A percentile compares a stretch with the other conserved stretches of the same genome.
These are phyloP conservation scores for Neria commutata DNA, from an alignment of 2,888 invertebrate genomes.

Conservation along the genomic window DNA sequence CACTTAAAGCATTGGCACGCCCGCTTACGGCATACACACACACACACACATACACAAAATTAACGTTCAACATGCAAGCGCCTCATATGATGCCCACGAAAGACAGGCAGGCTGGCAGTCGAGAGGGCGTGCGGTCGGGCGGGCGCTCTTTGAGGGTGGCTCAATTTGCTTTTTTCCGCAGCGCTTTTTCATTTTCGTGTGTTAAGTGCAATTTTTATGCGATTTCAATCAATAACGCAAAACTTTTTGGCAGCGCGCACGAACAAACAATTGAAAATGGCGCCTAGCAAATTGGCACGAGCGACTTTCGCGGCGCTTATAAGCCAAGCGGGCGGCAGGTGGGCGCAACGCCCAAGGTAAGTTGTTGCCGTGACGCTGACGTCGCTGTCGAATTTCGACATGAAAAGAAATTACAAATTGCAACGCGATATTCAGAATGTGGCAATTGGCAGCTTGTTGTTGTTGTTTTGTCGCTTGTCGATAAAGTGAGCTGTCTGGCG, in stretches of 20 bases:
- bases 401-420: not conserved
- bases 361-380: not conserved
- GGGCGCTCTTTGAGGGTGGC: too few relatives aligned
- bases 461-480: too few relatives aligned
- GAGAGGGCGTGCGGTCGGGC: too few relatives aligned
- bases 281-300: conserved; percentile 52
- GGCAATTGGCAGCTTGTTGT: not conserved
- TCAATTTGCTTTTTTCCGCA: not conserved
- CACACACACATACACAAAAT: too few relatives aligned
- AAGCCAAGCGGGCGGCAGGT: not conserved
- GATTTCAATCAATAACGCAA: conserved; percentile 44
- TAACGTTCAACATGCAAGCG: not conserved
- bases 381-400: not conserved
- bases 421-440: not conserved
- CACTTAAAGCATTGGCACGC: not conserved
- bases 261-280: conserved; percentile 43
- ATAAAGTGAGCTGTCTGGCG: too few relatives aligned
- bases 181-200: not conserved
- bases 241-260: conserved; percentile 3
- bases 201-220: conserved; percentile 39
- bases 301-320: conserved; percentile 12
- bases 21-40: too few relatives aligned
- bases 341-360: not conserved
- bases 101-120: too few relatives aligned
- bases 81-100: not conserved